A percentile compares a stretch with the other conserved stretches of the same genome.
phyloP scores from a whole-genome alignment of 2,113 vertebrate genomes.

The Coryphaenoides rupestris region DNA sequence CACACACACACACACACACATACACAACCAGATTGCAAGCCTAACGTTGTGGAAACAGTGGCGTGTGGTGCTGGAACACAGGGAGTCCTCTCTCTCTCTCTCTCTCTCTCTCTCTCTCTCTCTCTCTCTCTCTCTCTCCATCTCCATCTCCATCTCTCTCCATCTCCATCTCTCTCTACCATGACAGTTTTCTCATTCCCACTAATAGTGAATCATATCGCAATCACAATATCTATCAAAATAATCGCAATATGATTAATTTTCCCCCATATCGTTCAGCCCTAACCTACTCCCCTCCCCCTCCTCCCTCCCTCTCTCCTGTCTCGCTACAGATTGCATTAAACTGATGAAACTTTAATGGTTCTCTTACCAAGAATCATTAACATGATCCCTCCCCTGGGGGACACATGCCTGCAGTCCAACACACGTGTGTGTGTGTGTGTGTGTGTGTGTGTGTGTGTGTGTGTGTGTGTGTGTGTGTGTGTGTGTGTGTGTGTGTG shows the following conservation, averaged over 20 bases:
- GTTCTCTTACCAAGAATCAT: slow-evolving; percentile 81
- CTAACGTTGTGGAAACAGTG: too few species aligned
- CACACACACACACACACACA: slow-evolving; percentile 4
- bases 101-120: too few species aligned
- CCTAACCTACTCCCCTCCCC: slow-evolving; percentile 35
- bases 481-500: slow-evolving; percentile 6
- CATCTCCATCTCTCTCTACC: too few species aligned
- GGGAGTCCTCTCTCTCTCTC: too few species aligned
- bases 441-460: slow-evolving; percentile 10
- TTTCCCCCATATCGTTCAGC: slow-evolving; percentile 35
- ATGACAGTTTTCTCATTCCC: too few species aligned
- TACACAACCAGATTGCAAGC: too few species aligned
- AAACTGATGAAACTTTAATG: slow-evolving; percentile 84
- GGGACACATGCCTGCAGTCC: slow-evolving; percentile 42
- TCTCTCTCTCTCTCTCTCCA: too few species aligned
- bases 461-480: slow-evolving; percentile 4
- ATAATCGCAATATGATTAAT: too few species aligned
- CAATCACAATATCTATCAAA: too few species aligned
- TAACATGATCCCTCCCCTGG: slow-evolving; percentile 64
- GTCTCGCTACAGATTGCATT: slow-evolving; percentile 68
- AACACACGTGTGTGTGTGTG: slow-evolving; percentile 29
- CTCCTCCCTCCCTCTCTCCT: slow-evolving; percentile 37
- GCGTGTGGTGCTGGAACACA: too few species aligned
- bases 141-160: too few species aligned
- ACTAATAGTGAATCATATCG: too few species aligned